Evolutionary conservation across 2,888 invertebrate genomes (phyloP), one percentile per base, ranked within the genome.

Genomic region (Hedya salicella): DNA sequence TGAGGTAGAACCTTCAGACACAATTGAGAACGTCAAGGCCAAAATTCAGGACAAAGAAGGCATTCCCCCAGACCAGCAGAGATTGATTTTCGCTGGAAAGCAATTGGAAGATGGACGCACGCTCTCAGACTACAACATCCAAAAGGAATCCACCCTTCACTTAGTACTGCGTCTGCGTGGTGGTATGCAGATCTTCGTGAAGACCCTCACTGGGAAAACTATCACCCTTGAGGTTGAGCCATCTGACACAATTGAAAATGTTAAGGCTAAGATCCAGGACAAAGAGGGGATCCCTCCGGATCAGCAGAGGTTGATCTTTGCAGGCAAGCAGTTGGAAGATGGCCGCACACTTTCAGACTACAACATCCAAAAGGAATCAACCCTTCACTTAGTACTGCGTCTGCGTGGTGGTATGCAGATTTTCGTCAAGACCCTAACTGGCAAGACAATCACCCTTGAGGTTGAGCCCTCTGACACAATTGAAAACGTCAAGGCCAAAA

Each of bases 371-470:
- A 83, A 86, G 9, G 85, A 85, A 14, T 84, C 84, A 0, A 85
- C 84, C 0, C 71, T 85, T 0, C 84, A 85, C 0, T 69, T 82
- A 0, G 82, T 82, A 0, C 19, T 82, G 1, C 75, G 81, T 67
- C 73, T 79, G 0, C 72, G 85, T 16, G 85, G 85, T 63, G 85
- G 85, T 56, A 85, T 85, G 85, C 85, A 85, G 44, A 85, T 81
- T 1, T 81, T 82, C 40, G 81, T 82, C 0, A 82, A 82, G 52
- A 82, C 82, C 0, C 62, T 82, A 13, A 82, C 82, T 19, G 82
- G 81, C 0, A 82, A 82, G 50, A 82, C 82, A 0, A 82, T 82
- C 0, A 82, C 82, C 0, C 40, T 82, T 0, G 82, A 82, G 50
- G 82, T 82, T 2, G 73, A 80, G 40, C 50, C 78, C 5, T 74